Percentiles rank a stretch among this genome's conserved stretches.
Conservation (phyloP, 2,797 vertebrate species). For the Sebastes nivosus region DNA sequence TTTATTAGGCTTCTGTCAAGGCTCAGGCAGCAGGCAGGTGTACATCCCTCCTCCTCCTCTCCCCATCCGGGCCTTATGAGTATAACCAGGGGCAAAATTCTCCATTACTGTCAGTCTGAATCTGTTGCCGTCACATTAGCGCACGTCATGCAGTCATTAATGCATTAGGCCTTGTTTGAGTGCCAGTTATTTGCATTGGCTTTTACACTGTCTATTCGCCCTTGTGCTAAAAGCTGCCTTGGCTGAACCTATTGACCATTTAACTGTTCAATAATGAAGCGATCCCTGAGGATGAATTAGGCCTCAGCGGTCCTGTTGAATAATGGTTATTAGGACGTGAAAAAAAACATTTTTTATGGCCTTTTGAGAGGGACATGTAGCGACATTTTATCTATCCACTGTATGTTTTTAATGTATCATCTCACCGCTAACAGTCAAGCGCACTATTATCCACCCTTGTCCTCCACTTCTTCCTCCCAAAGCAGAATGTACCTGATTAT, state of each 20-base stretch:
- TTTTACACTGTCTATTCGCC: slow-evolving; percentile 72
- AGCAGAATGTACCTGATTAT: slow-evolving; percentile 77
- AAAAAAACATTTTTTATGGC: slow-evolving; percentile 5
- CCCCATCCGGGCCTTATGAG: slow-evolving; percentile 42
- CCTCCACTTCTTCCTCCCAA: slow-evolving; percentile 49
- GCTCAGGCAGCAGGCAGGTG: slow-evolving; percentile 85
- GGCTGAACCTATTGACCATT: slow-evolving; percentile 74
- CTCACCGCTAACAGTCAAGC: slow-evolving; percentile 37
- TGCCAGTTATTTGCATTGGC: slow-evolving; percentile 82
- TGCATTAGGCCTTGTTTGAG: slow-evolving; percentile 85
- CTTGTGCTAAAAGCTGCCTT: slow-evolving; percentile 73
- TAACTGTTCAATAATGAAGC: slow-evolving; percentile 80
- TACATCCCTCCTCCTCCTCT: slow-evolving; percentile 36
- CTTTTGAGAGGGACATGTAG: neutral
- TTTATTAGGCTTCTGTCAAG: slow-evolving; percentile 87
- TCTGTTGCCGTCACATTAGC: slow-evolving; percentile 86
- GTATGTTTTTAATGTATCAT: slow-evolving; percentile 33
- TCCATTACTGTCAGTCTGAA: slow-evolving; percentile 95
- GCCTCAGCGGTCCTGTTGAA: slow-evolving; percentile 29
- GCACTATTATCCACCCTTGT: slow-evolving; percentile 49
- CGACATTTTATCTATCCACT: neutral
- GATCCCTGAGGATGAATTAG: slow-evolving; percentile 59
- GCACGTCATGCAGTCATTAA: slow-evolving; percentile 88
- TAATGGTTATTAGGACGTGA: slow-evolving; percentile 19
- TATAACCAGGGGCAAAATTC: slow-evolving; percentile 91